Percentiles rank a stretch among this genome's conserved stretches.
Evolutionary conservation across 2,888 invertebrate species (phyloP).

Genomic region (Orgyia antiqua): DNA sequence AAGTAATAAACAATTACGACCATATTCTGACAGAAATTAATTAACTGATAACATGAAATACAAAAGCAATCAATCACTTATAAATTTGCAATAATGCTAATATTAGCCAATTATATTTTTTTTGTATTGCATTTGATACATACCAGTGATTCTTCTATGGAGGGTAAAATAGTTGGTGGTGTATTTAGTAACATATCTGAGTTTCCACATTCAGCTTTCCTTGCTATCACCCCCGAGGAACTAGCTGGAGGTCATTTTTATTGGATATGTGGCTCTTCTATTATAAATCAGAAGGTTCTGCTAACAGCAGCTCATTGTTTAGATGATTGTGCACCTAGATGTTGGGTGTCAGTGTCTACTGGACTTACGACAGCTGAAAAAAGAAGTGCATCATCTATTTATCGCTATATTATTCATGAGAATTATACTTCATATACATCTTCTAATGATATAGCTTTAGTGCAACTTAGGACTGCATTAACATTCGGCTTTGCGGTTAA

Average conservation of each 20-base stretch:
- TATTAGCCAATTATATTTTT: too few relatives aligned
- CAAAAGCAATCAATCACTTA: too few relatives aligned
- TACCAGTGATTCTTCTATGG: too few relatives aligned
- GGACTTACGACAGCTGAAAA: not conserved
- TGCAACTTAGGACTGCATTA: constrained; percentile 16
- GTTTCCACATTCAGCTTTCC: constrained; percentile 3
- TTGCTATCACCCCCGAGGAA: not conserved
- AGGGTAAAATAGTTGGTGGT: constrained; percentile 5
- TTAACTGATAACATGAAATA: too few relatives aligned
- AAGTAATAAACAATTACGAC: too few relatives aligned
- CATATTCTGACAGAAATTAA: too few relatives aligned
- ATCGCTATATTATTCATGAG: constrained; percentile 21
- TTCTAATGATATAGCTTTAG: constrained; percentile 34
- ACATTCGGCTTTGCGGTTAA: constrained; percentile 29
- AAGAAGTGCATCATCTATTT: too few relatives aligned
- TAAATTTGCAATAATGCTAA: too few relatives aligned
- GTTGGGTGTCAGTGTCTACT: not conserved
- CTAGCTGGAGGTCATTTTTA: too few relatives aligned
- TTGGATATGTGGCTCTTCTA: constrained; percentile 29
- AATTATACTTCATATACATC: constrained; percentile 14
- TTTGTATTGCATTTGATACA: too few relatives aligned
- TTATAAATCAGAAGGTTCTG: constrained; percentile 28
- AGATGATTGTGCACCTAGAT: not conserved
- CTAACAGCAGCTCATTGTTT: constrained; percentile 34
- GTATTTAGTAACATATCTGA: not conserved